Evolutionary conservation across 2,888 invertebrate species (phyloP).

Genomic region (Archips xylosteana): DNA sequence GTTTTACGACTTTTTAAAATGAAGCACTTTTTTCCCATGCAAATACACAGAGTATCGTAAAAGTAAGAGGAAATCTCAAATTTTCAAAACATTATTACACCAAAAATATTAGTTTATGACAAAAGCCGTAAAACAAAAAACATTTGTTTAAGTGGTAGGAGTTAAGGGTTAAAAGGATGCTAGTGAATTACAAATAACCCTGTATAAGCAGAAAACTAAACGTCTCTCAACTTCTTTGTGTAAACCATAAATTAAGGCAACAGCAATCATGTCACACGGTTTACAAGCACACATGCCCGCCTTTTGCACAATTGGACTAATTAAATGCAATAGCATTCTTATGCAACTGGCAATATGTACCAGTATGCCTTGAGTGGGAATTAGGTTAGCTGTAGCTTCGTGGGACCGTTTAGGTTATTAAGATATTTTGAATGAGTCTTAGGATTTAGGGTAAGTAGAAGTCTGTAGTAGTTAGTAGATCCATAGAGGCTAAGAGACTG

Average conservation of each 20-base stretch:
- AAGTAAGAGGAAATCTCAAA: too few relatives aligned
- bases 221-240: background rate
- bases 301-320: conserved; percentile 18
- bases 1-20: too few relatives aligned
- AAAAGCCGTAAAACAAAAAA: too few relatives aligned
- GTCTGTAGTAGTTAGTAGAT: too few relatives aligned
- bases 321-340: conserved; percentile 27
- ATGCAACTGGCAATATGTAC: conserved; percentile 20
- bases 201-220: background rate
- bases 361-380: conserved; percentile 18
- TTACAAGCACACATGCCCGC: conserved; percentile 15
- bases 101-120: too few relatives aligned
- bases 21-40: too few relatives aligned
- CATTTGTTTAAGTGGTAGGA: too few relatives aligned
- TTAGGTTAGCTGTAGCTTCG: conserved; percentile 1
- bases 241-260: conserved; percentile 2
- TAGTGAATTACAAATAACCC: too few relatives aligned
- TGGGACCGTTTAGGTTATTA: conserved; percentile 11
- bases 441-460: background rate
- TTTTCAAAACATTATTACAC: too few relatives aligned
- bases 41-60: too few relatives aligned
- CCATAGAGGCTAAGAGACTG: too few relatives aligned
- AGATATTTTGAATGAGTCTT: background rate
- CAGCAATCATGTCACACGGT: conserved; percentile 5
- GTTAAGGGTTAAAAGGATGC: too few relatives aligned